These are phyloP conservation scores for Clarias fuscus DNA, from an alignment of 2,797 vertebrate genomes.

Conservation along the genomic window DNA sequence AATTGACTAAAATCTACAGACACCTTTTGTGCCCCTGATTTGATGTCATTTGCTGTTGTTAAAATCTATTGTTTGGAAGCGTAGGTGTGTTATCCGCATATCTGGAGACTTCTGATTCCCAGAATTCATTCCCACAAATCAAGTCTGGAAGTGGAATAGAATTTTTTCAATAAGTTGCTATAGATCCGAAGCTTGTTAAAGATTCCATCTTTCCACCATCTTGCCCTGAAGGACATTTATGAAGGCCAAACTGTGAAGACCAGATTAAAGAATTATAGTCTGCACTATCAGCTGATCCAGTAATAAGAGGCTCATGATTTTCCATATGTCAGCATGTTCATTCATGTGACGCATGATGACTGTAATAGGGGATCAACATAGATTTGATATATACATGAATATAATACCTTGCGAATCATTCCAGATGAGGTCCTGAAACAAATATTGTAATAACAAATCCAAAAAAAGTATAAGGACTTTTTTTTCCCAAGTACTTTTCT, in stretches of 20 bases:
- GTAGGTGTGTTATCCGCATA: slow-evolving; percentile 1
- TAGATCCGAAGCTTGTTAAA: slow-evolving; percentile 19
- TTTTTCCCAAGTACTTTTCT: background rate
- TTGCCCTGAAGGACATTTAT: slow-evolving; percentile 30
- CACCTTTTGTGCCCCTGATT: background rate
- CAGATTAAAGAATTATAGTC: slow-evolving; percentile 59
- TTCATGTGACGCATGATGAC: slow-evolving; percentile 28
- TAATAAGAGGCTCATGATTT: slow-evolving; percentile 59
- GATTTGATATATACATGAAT: slow-evolving; percentile 4
- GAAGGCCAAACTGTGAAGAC: slow-evolving; percentile 38
- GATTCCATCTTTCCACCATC: slow-evolving; percentile 13
- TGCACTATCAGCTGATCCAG: slow-evolving; percentile 57
- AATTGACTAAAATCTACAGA: background rate
- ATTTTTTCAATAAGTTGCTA: background rate
- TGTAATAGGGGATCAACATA: slow-evolving; percentile 38
- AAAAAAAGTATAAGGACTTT: background rate
- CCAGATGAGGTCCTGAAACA: background rate
- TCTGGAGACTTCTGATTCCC: slow-evolving; percentile 2
- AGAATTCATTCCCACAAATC: background rate
- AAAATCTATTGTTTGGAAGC: background rate
- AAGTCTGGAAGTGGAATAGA: background rate
- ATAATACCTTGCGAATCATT: background rate
- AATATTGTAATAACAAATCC: too few relatives aligned
- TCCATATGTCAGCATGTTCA: slow-evolving; percentile 56
- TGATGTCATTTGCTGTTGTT: slow-evolving; percentile 1